phyloP scores from a whole-genome alignment of 2,797 vertebrate species.

The Threskiornis aethiopicus region DNA sequence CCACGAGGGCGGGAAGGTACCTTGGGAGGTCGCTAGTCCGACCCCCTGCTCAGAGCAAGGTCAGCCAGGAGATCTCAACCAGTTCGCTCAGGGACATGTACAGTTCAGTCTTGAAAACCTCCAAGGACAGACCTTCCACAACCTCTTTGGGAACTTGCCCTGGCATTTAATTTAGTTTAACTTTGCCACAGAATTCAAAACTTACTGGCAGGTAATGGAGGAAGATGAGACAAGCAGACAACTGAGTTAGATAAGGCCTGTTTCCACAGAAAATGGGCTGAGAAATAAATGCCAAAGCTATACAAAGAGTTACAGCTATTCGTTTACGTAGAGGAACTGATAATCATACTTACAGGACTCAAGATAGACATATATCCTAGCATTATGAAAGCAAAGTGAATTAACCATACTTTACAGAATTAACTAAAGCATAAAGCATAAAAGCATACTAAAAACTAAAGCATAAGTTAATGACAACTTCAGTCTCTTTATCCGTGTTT shows the following conservation, averaged over 20 bases:
- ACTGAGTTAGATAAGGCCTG: not conserved
- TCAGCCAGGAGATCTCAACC: not conserved
- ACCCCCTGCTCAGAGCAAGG: not conserved
- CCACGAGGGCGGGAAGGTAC: not conserved
- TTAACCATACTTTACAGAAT: not conserved
- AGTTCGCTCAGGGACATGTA: not conserved
- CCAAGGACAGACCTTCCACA: not conserved
- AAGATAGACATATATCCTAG: not conserved
- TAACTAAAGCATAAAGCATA: too few species aligned
- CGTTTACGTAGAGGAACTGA: not conserved
- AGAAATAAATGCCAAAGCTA: slow-evolving; percentile 5
- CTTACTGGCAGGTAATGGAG: not conserved
- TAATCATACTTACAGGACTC: not conserved
- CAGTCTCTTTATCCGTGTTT: not conserved
- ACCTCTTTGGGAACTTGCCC: not conserved
- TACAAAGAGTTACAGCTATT: not conserved
- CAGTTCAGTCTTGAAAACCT: not conserved
- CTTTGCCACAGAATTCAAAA: not conserved
- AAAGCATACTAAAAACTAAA: too few species aligned
- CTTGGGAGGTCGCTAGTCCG: not conserved
- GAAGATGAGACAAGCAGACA: not conserved
- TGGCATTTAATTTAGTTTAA: not conserved
- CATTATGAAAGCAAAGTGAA: not conserved
- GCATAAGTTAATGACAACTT: not conserved
- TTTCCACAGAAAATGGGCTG: not conserved